Evolutionary conservation across 2,888 invertebrate genomes (phyloP).

Genomic region (Torymus texanus): DNA sequence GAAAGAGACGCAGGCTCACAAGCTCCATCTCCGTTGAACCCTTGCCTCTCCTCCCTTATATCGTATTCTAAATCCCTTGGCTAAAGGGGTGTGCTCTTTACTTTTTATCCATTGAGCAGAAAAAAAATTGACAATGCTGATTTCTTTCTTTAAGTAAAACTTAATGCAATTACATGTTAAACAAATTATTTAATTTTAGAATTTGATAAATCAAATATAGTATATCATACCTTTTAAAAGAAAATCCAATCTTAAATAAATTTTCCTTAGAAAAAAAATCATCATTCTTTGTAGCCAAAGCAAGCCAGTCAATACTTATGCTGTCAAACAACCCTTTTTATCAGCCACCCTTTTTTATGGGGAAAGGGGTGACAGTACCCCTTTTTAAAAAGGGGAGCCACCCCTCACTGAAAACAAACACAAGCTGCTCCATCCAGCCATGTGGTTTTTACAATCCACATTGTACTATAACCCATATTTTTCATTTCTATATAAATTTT

Average conservation of each 20-base stretch:
- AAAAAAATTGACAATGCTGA: slow-evolving; percentile 62
- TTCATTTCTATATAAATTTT: not conserved
- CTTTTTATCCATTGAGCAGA: slow-evolving; percentile 52
- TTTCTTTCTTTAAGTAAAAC: slow-evolving; percentile 11
- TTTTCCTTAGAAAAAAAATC: not conserved
- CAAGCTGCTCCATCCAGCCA: slow-evolving; percentile 30
- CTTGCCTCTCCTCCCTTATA: slow-evolving; percentile 63
- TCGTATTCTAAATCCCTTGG: slow-evolving; percentile 63
- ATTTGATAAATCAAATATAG: slow-evolving; percentile 9
- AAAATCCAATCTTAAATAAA: too few species aligned
- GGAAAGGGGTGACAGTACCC: slow-evolving; percentile 68
- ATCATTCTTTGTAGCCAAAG: slow-evolving; percentile 13
- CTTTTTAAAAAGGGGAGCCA: slow-evolving; percentile 58
- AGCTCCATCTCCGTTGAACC: slow-evolving; percentile 61
- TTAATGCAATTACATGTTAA: slow-evolving; percentile 7
- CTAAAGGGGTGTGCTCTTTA: slow-evolving; percentile 63
- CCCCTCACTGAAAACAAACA: slow-evolving; percentile 49
- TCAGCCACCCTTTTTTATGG: slow-evolving; percentile 67
- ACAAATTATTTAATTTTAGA: slow-evolving; percentile 4
- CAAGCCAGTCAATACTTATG: slow-evolving; percentile 62
- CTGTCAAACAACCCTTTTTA: slow-evolving; percentile 65
- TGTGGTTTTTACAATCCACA: slow-evolving; percentile 33
- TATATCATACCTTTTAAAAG: slow-evolving; percentile 18
- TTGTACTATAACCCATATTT: not conserved
- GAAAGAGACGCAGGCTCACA: slow-evolving; percentile 62